A percentile compares a stretch with the other conserved stretches of the same genome.
Evolutionary conservation across 2,888 invertebrate genomes (phyloP).

Genomic region (Miltochrista miniata): DNA sequence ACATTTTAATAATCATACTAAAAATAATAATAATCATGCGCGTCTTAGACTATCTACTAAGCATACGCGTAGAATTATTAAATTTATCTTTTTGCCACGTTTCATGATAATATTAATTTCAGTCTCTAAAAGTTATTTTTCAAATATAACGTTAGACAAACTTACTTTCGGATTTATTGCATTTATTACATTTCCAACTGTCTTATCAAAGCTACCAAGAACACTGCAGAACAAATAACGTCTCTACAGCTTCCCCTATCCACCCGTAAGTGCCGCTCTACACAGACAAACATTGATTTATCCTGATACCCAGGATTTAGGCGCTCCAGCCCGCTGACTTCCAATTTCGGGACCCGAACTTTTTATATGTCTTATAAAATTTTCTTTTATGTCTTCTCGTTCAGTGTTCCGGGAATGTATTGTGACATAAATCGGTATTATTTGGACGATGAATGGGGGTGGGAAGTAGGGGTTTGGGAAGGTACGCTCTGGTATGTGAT

Average conservation of each 20-base stretch:
- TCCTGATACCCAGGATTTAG: conserved; percentile 78
- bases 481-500: conserved; percentile 4
- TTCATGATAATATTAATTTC: too few species aligned
- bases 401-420: conserved; percentile 35
- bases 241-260: conserved; percentile 50
- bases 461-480: not conserved
- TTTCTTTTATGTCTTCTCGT: conserved; percentile 59
- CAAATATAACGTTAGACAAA: too few species aligned
- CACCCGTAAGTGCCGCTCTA: conserved; percentile 68
- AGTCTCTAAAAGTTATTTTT: too few species aligned
- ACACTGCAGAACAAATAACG: conserved; percentile 7
- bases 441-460: conserved; percentile 17
- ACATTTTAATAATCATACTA: too few species aligned
- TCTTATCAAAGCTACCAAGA: too few species aligned
- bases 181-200: too few species aligned
- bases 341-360: conserved; percentile 69
- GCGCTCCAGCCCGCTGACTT: conserved; percentile 63
- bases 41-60: too few species aligned
- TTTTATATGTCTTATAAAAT: conserved; percentile 80
- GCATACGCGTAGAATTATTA: too few species aligned
- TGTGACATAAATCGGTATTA: conserved; percentile 42
- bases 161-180: too few species aligned
- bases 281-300: conserved; percentile 81
- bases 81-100: too few species aligned
- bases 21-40: too few species aligned